Evolutionary conservation across 2,888 invertebrate species (phyloP), one percentile per base, ranked within the genome.

Genomic region (Ornithoptera priamus): DNA sequence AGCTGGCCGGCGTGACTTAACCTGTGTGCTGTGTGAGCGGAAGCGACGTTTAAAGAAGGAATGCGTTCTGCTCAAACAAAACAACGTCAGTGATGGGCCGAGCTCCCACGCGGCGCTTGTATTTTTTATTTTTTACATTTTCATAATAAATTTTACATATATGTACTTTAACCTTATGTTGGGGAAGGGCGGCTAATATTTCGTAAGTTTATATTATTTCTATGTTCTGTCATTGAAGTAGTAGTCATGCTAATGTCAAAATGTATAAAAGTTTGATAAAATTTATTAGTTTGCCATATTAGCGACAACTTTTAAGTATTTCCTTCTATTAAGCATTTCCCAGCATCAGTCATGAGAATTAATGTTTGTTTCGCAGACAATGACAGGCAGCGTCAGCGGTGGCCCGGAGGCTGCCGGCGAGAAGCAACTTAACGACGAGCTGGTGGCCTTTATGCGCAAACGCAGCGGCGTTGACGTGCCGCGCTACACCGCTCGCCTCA

Each of bases 351-450:
- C 7, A 7, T 10, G 39, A 8, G 39, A 8, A 39, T 39, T 39
- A 39, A 39, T 39, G 10, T 39, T 39, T 39, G 1, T 39, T 7
- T 10, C 22, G 18, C 66, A 72, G 72, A 72, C 69, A 56, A 72
- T 71, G 71, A 67, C 70, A 71, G 71, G 71, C 70, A 72, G 74
- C 76, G 30, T 62, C 69, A 74, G 75, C 78, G 75, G 75, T 72
- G 74, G 70, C 46, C 84, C 82, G 82, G 87, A 85, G 74, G 72
- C 77, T n/a, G 72, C 71, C 67, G 81, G 82, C 18, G 80, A 81
- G 70, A 78, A 79, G 71, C 82, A 84, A 72, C 67, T 88, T 57
- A 85, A 82, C 66, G 89, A 88, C 53, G 88, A 89, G 65, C 72
- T 85, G 39, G 79, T 88, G 65, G 77, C 77, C 66, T 87, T 86